Evolutionary conservation across 2,113 vertebrate genomes (phyloP).

Genomic region (Eclectus roratus): DNA sequence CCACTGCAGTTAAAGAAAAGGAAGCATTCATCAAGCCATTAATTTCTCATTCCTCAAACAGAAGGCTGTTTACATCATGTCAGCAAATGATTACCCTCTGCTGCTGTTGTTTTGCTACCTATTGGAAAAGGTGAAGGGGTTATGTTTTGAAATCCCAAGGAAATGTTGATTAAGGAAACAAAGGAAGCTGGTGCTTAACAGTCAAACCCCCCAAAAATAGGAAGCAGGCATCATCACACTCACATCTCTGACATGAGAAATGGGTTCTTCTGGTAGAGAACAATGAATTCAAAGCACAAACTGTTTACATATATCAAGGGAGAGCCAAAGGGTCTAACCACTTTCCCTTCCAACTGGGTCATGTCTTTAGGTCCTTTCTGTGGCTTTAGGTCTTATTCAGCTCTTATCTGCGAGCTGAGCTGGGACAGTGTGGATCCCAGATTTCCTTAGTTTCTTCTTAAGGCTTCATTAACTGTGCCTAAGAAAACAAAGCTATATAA

Average conservation of each 20-base stretch:
- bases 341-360: not conserved
- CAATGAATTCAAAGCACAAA: not conserved
- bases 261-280: not conserved
- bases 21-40: constrained; percentile 42
- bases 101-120: constrained; percentile 49
- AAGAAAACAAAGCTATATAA: not conserved
- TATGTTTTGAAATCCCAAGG: constrained; percentile 46
- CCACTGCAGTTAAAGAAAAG: not conserved
- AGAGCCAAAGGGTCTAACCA: not conserved
- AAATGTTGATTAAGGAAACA: constrained; percentile 64
- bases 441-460: not conserved
- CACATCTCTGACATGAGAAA: not conserved
- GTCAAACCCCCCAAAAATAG: not conserved
- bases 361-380: not conserved
- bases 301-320: not conserved
- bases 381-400: not conserved
- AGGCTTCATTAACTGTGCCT: not conserved
- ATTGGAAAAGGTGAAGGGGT: constrained; percentile 56
- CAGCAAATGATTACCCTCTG: constrained; percentile 53
- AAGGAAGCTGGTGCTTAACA: constrained; percentile 40
- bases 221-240: not conserved
- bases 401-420: not conserved
- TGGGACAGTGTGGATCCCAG: not conserved
- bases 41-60: constrained; percentile 53
- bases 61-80: constrained; percentile 56